Conservation (phyloP, 2,113 vertebrate species). For the Thunnus maccoyii region DNA sequence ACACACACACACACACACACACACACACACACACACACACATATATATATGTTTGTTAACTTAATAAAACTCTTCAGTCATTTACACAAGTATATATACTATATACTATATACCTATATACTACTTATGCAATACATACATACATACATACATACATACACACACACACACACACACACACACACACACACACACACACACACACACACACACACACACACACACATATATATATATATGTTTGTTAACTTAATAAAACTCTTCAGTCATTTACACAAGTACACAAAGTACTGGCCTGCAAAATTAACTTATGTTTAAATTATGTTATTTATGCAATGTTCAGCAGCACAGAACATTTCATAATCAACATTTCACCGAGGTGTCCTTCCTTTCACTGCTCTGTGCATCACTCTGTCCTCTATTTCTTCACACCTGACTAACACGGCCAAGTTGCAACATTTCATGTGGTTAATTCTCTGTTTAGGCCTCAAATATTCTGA, state of each 20-base stretch:
- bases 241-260: conserved; percentile 21
- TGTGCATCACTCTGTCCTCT: neutral
- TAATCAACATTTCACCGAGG: conserved; percentile 15
- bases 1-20: no score
- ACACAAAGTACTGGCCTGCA: neutral
- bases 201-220: no score
- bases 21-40: no score
- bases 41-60: neutral
- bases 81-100: neutral
- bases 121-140: neutral
- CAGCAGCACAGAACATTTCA: conserved; percentile 34
- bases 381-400: neutral
- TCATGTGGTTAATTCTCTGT: neutral
- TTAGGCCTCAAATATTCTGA: neutral
- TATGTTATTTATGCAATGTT: conserved; percentile 5
- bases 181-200: no score
- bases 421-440: conserved; percentile 23
- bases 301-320: neutral
- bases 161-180: no score
- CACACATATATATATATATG: no score
- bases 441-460: neutral
- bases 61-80: conserved; percentile 21
- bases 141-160: no score
- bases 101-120: no score
- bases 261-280: neutral